Evolutionary conservation across 2,797 vertebrate species (phyloP).

Genomic region (Varecia variegata): DNA sequence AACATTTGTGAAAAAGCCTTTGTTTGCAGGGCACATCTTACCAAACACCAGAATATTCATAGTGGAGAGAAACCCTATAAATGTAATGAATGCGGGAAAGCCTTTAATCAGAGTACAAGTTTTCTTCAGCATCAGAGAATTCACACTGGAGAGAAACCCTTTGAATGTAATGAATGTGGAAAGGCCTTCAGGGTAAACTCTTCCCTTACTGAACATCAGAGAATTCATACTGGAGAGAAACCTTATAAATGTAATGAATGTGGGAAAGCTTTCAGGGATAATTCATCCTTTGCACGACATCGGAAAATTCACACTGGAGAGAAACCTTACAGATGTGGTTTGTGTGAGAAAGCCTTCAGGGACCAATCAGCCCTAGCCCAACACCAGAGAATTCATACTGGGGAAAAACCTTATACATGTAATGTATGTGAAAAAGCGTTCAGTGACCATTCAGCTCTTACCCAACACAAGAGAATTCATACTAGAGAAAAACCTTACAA

Average conservation of each 20-base stretch:
- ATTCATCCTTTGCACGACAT: conserved; percentile 76
- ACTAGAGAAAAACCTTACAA: conserved; percentile 75
- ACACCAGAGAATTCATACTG: conserved; percentile 78
- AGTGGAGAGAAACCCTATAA: conserved; percentile 78
- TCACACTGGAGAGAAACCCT: conserved; percentile 80
- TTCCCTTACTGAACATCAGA: conserved; percentile 76
- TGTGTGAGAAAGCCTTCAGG: conserved; percentile 76
- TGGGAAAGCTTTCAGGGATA: conserved; percentile 76
- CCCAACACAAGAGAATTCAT: conserved; percentile 75
- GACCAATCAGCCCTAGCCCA: conserved; percentile 75
- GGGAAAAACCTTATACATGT: conserved; percentile 73
- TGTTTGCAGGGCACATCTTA: conserved; percentile 80
- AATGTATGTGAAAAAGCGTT: conserved; percentile 74
- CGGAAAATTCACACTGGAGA: conserved; percentile 78
- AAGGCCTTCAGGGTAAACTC: conserved; percentile 78
- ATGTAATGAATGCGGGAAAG: conserved; percentile 77
- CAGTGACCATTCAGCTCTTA: conserved; percentile 76
- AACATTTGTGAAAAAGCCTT: conserved; percentile 77
- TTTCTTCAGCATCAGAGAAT: conserved; percentile 81
- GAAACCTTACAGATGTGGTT: conserved; percentile 75
- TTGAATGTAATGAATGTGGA: conserved; percentile 76
- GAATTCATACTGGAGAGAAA: conserved; percentile 78
- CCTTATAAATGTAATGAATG: conserved; percentile 73
- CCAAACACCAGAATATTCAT: conserved; percentile 78
- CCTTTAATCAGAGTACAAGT: conserved; percentile 81